These are phyloP conservation scores for Arremon brunneinucha DNA, from an alignment of 2,797 vertebrate genomes.

Conservation along the genomic window DNA sequence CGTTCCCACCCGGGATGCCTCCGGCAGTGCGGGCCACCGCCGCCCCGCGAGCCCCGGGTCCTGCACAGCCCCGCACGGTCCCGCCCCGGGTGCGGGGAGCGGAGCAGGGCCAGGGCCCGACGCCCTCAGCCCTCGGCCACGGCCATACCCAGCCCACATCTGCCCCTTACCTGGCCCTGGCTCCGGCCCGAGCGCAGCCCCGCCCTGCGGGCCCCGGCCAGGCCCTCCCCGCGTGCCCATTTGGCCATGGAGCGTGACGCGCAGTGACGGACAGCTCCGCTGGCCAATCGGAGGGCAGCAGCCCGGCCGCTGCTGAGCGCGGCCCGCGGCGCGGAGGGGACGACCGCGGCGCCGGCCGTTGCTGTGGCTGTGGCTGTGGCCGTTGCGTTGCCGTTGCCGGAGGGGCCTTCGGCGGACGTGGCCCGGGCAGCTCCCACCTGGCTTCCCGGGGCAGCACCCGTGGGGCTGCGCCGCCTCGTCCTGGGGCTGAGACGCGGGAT, in stretches of 20 bases:
- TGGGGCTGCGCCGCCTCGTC: neutral
- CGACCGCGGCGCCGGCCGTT: no score
- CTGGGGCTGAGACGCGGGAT: neutral
- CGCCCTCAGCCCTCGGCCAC: neutral
- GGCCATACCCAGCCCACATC: accelerated
- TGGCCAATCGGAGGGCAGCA: neutral
- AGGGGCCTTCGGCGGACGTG: neutral
- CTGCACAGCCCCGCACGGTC: neutral
- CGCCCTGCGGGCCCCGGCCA: neutral
- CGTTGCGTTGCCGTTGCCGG: neutral
- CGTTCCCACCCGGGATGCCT: neutral
- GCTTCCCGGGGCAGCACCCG: neutral
- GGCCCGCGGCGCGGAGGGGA: no score
- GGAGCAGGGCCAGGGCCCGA: neutral
- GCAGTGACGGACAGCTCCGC: accelerated
- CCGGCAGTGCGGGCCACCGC: neutral
- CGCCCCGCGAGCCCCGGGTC: no score
- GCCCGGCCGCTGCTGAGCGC: accelerated
- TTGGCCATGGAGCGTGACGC: neutral
- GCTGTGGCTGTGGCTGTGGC: no score
- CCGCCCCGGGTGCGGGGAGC: neutral
- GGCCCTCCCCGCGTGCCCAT: neutral
- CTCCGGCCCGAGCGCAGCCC: neutral
- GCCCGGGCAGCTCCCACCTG: neutral
- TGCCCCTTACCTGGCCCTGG: neutral